phyloP scores from a whole-genome alignment of 2,113 vertebrate genomes.

The Podarcis cretensis region DNA sequence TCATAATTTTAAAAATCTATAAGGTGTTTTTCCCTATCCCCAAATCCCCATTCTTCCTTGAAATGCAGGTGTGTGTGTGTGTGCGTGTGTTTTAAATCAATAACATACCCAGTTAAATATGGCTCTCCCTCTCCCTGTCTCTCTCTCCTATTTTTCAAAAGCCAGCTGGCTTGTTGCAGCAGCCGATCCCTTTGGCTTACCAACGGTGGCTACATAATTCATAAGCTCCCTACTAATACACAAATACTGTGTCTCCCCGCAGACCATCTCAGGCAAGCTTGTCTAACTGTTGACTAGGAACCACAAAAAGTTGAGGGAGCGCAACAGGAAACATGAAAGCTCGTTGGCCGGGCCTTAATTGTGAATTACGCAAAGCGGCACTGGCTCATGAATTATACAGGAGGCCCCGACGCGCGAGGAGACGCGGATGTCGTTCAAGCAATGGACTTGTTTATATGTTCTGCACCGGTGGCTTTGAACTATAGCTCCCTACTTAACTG shows the following conservation, averaged over 20 bases:
- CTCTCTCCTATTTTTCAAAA: neutral
- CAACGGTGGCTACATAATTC: constrained; percentile 53
- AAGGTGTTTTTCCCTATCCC: neutral
- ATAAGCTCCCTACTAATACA: constrained; percentile 25
- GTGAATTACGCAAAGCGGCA: constrained; percentile 22
- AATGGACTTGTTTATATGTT: constrained; percentile 41
- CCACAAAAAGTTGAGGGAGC: neutral
- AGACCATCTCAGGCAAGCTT: constrained; percentile 33
- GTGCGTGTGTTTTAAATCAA: constrained; percentile 24
- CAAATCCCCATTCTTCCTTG: neutral
- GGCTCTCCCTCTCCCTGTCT: neutral
- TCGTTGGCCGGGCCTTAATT: constrained; percentile 27
- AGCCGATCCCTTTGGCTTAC: constrained; percentile 39
- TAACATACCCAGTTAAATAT: constrained; percentile 57
- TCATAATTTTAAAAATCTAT: accelerated
- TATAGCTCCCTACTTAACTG: neutral
- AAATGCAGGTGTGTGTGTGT: neutral
- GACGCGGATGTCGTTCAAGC: constrained; percentile 37
- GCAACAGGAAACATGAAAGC: constrained; percentile 15
- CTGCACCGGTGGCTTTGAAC: constrained; percentile 12
- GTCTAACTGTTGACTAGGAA: neutral
- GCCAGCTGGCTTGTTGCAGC: constrained; percentile 3
- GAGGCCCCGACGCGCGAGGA: neutral
- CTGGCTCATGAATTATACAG: constrained; percentile 37
- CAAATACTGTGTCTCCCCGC: constrained; percentile 22